Conservation (phyloP, 2,113 vertebrate species). For the Plestiodon gilberti region DNA sequence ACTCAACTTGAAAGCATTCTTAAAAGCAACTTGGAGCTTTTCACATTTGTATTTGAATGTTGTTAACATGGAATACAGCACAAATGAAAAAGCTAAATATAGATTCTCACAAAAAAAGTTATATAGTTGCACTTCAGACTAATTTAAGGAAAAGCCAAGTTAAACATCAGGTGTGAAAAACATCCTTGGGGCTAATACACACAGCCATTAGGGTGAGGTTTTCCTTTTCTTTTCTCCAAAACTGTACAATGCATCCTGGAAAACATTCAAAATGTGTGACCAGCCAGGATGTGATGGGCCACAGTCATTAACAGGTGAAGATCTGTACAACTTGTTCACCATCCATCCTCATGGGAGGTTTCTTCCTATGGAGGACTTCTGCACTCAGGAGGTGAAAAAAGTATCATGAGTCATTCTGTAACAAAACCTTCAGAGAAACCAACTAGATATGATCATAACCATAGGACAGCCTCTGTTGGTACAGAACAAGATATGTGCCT, state of each 20-base stretch:
- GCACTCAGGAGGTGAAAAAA: not conserved
- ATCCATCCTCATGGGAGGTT: not conserved
- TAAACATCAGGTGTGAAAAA: not conserved
- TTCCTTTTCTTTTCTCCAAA: not conserved
- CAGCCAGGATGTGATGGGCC: not conserved
- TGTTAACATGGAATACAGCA: not conserved
- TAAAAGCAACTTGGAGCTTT: no score
- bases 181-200: no score
- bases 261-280: not conserved
- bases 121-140: not conserved
- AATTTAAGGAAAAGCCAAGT: not conserved
- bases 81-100: not conserved
- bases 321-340: not conserved
- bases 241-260: not conserved
- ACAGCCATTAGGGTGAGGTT: no score
- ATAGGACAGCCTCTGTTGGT: not conserved
- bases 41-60: no score
- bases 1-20: not conserved
- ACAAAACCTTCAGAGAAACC: not conserved
- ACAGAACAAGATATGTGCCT: not conserved
- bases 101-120: not conserved
- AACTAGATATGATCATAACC: not conserved
- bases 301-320: not conserved
- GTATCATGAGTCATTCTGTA: not conserved
- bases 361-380: not conserved